Base-by-base conservation (phyloP, 2,113 vertebrate species). In the Vulpes vulpes region DNA sequence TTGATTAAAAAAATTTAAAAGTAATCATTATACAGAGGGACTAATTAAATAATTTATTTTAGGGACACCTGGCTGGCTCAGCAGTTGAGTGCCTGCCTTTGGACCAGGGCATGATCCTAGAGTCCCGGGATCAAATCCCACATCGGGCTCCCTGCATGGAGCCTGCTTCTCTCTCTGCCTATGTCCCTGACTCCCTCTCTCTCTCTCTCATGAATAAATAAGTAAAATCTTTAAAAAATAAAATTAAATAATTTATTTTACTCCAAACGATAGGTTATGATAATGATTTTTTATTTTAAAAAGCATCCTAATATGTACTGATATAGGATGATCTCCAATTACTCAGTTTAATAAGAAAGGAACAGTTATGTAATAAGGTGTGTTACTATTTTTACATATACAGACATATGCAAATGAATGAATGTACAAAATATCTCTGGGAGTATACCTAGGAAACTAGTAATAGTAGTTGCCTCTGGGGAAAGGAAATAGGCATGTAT, bases 351-450 rank as follows among this genome's bases (percentile, higher is more conserved):
- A 74, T 67, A 84, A 87, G 32, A 4, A 65, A 73, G 49, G 5
- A 65, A 59, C 14, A 53, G 38, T 53, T 80, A n/a, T 25, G 14
- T 78, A 4, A 5, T 74, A 73, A 71, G 43, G 43, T 62, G 60
- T 76, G 27, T 79, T 90, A 49, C 17, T 27, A 32, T 62, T 91
- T 95, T 78, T 94, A 17, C 57, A 74, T 19, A 71, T 0, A 87
- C 19, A 57, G 55, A 38, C 10, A 35, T 59, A 81, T 19, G 38
- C 23, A 87, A 80, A 73, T 73, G 27, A 89, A 76, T 43, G 11
- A 71, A 93, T 30, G 53, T 67, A 19, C 43, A 83, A 85, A 97
- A 62, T 73, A 92, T 82, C 17, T 79, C 93, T 89, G 32, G 2
- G 67, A 88, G 15, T 71, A 71, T 27, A 17, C 23, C 76, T 71